phyloP scores from a whole-genome alignment of 1,140 invertebrate genomes.

The Helicoverpa zea region DNA sequence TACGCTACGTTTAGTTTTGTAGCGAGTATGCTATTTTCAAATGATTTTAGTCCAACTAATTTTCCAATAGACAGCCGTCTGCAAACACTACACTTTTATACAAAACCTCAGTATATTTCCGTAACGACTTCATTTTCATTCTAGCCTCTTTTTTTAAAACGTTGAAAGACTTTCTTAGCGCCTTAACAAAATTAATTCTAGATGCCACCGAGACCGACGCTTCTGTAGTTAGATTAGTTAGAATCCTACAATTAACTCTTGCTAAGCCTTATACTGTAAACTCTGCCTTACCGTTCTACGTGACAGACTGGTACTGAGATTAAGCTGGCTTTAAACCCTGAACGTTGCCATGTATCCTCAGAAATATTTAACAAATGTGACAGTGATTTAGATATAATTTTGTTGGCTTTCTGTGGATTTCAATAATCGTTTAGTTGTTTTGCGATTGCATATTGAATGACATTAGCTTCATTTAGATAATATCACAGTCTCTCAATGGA shows the following conservation, averaged over 20 bases:
- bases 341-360: conserved; percentile 29
- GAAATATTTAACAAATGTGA: background rate
- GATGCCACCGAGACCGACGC: background rate
- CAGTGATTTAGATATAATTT: too few relatives aligned
- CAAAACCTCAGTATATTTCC: background rate
- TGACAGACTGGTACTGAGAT: conserved; percentile 50
- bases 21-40: too few relatives aligned
- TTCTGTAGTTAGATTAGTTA: conserved; percentile 49
- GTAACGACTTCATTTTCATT: too few relatives aligned
- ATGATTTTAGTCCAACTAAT: too few relatives aligned
- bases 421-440: too few relatives aligned
- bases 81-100: background rate
- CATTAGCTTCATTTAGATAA: too few relatives aligned
- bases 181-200: conserved; percentile 28
- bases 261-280: conserved; percentile 41
- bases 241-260: conserved; percentile 52
- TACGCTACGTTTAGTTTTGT: too few relatives aligned
- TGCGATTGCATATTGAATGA: too few relatives aligned
- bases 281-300: conserved; percentile 36
- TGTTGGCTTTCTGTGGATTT: too few relatives aligned
- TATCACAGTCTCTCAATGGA: too few relatives aligned
- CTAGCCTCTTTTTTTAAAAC: background rate
- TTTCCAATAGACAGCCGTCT: too few relatives aligned
- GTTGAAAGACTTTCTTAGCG: conserved; percentile 12
- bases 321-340: conserved; percentile 45